These are phyloP conservation scores for Phyllotreta cruciferae DNA, from an alignment of 2,888 invertebrate species.

Conservation along the genomic window DNA sequence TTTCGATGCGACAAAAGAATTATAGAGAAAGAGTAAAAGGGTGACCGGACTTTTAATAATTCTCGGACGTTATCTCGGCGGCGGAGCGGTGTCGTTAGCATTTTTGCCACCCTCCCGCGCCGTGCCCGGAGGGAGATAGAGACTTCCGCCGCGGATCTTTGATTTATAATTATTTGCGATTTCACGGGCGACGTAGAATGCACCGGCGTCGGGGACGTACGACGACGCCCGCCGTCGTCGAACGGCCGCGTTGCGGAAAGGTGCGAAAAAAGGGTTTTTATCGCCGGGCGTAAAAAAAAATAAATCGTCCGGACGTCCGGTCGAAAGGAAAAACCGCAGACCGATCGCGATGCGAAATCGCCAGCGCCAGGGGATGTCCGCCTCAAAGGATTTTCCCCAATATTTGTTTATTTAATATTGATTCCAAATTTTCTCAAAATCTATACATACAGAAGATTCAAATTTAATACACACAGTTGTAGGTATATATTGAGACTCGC, in stretches of 20 bases:
- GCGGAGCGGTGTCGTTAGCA: constrained; percentile 38
- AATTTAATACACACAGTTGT: no score
- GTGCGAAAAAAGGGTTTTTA: constrained; percentile 19
- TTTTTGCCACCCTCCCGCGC: constrained; percentile 24
- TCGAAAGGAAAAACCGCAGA: neutral
- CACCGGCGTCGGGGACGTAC: constrained; percentile 2
- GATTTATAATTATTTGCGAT: constrained; percentile 40
- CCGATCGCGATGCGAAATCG: no score
- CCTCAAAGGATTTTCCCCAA: no score
- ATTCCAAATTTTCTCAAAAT: no score
- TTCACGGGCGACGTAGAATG: constrained; percentile 27
- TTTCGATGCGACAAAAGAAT: constrained; percentile 51
- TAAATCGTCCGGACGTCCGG: constrained; percentile 13
- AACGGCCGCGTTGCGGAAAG: neutral
- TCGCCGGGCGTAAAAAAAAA: constrained; percentile 6
- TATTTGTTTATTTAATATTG: no score
- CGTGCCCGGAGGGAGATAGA: neutral
- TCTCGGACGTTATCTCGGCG: constrained; percentile 54
- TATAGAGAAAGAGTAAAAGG: constrained; percentile 56
- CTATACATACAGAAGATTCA: no score
- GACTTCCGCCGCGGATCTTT: constrained; percentile 31
- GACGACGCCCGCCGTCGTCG: neutral
- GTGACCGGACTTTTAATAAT: constrained; percentile 57
- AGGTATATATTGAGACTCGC: no score
- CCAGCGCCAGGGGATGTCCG: no score